Conservation (phyloP, 2,888 invertebrate species). For the Leptura quadrifasciata region DNA sequence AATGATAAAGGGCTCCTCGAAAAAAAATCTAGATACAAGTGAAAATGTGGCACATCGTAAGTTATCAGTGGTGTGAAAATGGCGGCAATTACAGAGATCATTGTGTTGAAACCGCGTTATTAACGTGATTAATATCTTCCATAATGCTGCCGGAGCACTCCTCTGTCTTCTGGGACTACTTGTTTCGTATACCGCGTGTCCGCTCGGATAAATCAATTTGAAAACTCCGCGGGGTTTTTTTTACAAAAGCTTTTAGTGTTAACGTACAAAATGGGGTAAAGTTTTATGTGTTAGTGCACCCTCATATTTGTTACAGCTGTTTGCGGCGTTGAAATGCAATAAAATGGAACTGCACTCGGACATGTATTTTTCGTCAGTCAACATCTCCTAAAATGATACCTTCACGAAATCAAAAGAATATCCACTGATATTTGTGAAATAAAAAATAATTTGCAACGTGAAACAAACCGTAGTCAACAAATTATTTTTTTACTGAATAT, state of each 20-base stretch:
- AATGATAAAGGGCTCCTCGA: conserved; percentile 12
- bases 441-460: too few relatives aligned
- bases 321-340: too few relatives aligned
- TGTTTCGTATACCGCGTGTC: conserved; percentile 39
- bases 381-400: too few relatives aligned
- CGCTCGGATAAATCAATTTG: background rate
- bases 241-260: background rate
- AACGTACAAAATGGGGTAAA: background rate
- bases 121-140: conserved; percentile 47
- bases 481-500: too few relatives aligned
- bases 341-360: too few relatives aligned
- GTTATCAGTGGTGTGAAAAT: conserved; percentile 44
- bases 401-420: too few relatives aligned
- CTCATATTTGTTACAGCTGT: background rate
- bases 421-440: too few relatives aligned
- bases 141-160: conserved; percentile 41
- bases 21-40: conserved; percentile 45
- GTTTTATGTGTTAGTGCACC: background rate
- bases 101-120: conserved; percentile 48
- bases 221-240: background rate
- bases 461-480: too few relatives aligned
- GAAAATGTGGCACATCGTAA: conserved; percentile 46
- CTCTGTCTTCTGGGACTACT: conserved; percentile 22
- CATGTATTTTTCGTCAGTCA: too few relatives aligned
- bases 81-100: conserved; percentile 51